Evolutionary conservation across 2,888 invertebrate species (phyloP), one percentile per base, ranked within the genome.

Genomic region (Dasysyrphus albostriatus): DNA sequence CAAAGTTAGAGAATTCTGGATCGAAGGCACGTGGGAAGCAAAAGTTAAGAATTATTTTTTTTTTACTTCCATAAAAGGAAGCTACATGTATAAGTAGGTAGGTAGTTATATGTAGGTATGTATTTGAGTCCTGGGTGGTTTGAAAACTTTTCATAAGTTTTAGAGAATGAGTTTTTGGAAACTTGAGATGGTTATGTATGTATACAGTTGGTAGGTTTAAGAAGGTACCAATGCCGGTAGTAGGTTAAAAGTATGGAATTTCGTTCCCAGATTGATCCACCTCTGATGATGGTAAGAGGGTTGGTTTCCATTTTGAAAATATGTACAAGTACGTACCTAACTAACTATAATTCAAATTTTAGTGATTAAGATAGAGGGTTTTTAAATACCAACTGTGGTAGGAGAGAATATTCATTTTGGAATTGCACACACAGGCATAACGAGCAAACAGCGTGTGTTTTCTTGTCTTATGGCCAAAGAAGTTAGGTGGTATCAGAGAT

Each of bases 11-110:
- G 42, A 70, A 19, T 72, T 72, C 75, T 65, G 59, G 54, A 79
- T 87, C 83, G 83, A 82, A 87, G 83, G 70, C 75, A 83, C 87
- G 83, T 87, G 87, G 72, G 83, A 77, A 70, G 73, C 85, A 85
- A 85, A 81, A 85, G 77, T 85, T 85, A 81, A 81, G 77, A 42
- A 4, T 39, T 39, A 2, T 12, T 61, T 75, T 72, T 76, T 47
- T 65, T 58, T 44, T 83, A n/a, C n/a, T n/a, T n/a, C n/a, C 19
- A 3, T 14, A n/a, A 6, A 56, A 58, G 16, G 58, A 34, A 37
- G 34, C 69, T 83, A 24, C 58, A 9, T 47, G 34, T 47, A 14
- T 65, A 42, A 24, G 16, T 16, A 9, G 12, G 24, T 9, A 42
- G 14, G 4, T 39, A 9, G n/a, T 8, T 32, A 49, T 19, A 16